Evolutionary conservation across 2,113 vertebrate genomes (phyloP).

Genomic region (Colius striatus): DNA sequence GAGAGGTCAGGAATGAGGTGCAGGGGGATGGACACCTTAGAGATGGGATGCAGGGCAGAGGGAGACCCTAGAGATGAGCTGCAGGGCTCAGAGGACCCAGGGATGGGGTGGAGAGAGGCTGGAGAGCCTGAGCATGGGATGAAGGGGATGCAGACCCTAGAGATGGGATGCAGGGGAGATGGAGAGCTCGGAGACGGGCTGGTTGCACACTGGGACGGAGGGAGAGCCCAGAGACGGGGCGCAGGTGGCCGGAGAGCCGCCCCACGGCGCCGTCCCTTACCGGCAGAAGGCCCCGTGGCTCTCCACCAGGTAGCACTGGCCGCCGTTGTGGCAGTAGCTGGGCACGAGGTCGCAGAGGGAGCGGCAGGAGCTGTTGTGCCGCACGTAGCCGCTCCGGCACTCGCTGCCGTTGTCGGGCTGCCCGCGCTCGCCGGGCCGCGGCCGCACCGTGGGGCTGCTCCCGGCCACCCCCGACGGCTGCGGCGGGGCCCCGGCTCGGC

Average conservation of each 20-base stretch:
- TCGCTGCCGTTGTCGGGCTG: constrained; percentile 73
- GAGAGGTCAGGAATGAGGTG: neutral
- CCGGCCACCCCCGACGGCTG: constrained; percentile 48
- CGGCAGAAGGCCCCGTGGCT: constrained; percentile 92
- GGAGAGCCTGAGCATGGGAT: too few relatives aligned
- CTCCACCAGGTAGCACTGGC: constrained; percentile 94
- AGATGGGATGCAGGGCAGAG: too few relatives aligned
- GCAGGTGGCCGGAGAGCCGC: neutral
- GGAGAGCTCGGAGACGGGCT: too few relatives aligned
- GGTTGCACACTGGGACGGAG: too few relatives aligned
- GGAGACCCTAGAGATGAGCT: too few relatives aligned
- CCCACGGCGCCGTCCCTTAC: constrained; percentile 65
- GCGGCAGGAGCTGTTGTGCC: constrained; percentile 88
- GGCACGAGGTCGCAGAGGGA: constrained; percentile 89
- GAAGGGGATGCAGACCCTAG: too few relatives aligned
- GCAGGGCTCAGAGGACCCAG: too few relatives aligned
- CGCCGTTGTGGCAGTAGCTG: constrained; percentile 94
- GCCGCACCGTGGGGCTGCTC: constrained; percentile 58
- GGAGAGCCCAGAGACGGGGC: neutral
- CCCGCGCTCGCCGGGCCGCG: constrained; percentile 44
- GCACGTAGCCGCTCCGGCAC: constrained; percentile 84
- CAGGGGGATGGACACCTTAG: too few relatives aligned
- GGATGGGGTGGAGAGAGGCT: too few relatives aligned
- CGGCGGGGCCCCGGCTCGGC: neutral
- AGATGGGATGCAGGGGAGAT: too few relatives aligned